Conservation (phyloP, 1,140 invertebrate genomes). For the Arctopsyche grandis region DNA sequence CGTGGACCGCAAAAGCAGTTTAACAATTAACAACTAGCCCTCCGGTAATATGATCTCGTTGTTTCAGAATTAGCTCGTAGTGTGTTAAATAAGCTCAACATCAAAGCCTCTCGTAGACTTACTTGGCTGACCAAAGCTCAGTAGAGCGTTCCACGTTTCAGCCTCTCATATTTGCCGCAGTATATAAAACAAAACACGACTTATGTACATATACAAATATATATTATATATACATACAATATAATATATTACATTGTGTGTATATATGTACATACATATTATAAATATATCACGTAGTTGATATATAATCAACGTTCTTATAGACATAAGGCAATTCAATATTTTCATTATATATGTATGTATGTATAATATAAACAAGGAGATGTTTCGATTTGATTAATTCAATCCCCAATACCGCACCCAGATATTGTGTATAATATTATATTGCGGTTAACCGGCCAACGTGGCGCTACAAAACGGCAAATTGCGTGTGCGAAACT, state of each 20-base stretch:
- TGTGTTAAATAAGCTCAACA: neutral
- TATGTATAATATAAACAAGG: neutral
- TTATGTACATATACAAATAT: neutral
- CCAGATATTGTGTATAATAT: constrained; percentile 10
- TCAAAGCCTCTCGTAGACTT: neutral
- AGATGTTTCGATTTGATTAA: constrained; percentile 24
- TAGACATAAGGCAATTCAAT: neutral
- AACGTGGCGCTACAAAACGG: neutral
- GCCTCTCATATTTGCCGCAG: neutral
- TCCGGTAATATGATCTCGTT: neutral
- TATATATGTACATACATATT: neutral
- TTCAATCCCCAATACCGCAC: constrained; percentile 16
- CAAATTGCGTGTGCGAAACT: constrained; percentile 23
- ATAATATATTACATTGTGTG: neutral
- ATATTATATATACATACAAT: neutral
- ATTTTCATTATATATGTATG: no score
- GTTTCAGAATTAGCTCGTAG: neutral
- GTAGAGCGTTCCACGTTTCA: neutral
- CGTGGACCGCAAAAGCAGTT: no score
- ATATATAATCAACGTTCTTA: neutral
- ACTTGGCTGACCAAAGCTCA: neutral
- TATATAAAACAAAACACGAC: neutral
- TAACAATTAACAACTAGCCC: no score
- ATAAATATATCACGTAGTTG: neutral
- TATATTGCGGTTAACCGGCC: constrained; percentile 19